A percentile compares a stretch with the other conserved stretches of the same genome.
Conservation (phyloP, 2,888 invertebrate genomes). For the Luffia ferchaultella region DNA sequence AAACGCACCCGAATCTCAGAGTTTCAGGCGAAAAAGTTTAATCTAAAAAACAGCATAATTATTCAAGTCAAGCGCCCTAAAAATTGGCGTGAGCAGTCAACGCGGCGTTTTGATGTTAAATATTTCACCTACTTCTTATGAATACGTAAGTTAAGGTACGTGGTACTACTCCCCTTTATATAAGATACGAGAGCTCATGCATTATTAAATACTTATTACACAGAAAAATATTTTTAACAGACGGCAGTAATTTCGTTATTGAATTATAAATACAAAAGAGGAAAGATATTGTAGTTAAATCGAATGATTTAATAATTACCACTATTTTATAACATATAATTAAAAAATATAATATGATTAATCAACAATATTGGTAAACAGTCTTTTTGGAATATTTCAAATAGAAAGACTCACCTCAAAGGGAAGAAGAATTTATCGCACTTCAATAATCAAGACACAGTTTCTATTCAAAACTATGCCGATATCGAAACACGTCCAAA, state of each 20-base stretch:
- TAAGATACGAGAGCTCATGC: not conserved
- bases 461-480: conserved; percentile 50
- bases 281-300: too few species aligned
- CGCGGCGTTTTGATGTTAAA: conserved; percentile 39
- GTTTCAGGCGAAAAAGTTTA: not conserved
- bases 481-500: conserved; percentile 39
- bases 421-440: conserved; percentile 25
- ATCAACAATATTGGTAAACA: too few species aligned
- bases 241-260: too few species aligned
- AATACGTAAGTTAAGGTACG: conserved; percentile 31
- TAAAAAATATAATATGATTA: too few species aligned
- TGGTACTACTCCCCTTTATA: not conserved
- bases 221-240: too few species aligned
- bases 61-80: not conserved
- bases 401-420: not conserved
- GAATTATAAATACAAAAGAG: too few species aligned
- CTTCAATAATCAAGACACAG: conserved; percentile 55
- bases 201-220: too few species aligned
- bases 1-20: too few species aligned
- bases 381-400: too few species aligned
- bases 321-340: too few species aligned
- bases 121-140: conserved; percentile 44
- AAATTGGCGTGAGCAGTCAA: conserved; percentile 4
- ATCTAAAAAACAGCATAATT: not conserved
- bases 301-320: too few species aligned